Percentiles rank a stretch among this genome's conserved stretches.
These are phyloP conservation scores for Drosophila borborema DNA, from an alignment of 2,888 invertebrate genomes.

Conservation along the genomic window DNA sequence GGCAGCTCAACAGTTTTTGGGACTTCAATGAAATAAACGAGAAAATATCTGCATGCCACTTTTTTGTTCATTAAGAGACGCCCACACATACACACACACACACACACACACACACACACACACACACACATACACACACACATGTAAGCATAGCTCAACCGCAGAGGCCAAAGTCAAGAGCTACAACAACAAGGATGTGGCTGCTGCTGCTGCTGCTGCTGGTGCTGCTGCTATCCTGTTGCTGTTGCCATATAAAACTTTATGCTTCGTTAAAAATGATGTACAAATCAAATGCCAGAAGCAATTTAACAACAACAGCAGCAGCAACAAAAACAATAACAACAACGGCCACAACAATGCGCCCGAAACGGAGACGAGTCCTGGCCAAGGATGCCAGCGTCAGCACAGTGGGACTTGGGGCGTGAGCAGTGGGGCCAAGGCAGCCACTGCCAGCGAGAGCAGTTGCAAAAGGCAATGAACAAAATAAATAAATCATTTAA, in stretches of 20 bases:
- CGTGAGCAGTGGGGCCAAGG: constrained; percentile 5
- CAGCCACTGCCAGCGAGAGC: constrained; percentile 26
- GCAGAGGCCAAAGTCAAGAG: constrained; percentile 56
- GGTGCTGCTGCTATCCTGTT: constrained; percentile 16
- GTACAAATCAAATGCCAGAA: constrained; percentile 79
- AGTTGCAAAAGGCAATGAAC: constrained; percentile 68
- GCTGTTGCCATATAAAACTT: constrained; percentile 57
- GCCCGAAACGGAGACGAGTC: constrained; percentile 29
- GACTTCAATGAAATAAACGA: constrained; percentile 36
- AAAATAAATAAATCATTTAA: constrained; percentile 80
- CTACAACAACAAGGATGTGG: constrained; percentile 35
- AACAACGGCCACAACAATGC: constrained; percentile 44
- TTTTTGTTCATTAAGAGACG: constrained; percentile 64
- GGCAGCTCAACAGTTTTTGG: constrained; percentile 29
- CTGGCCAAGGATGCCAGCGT: constrained; percentile 37
- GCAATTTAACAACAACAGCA: constrained; percentile 72
- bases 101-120: not conserved
- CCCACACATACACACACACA: not conserved
- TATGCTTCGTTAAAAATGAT: constrained; percentile 79
- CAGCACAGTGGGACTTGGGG: constrained; percentile 1
- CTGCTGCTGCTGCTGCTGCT: constrained; percentile 21
- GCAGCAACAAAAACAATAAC: constrained; percentile 36
- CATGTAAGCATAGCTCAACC: constrained; percentile 13
- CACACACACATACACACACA: not conserved
- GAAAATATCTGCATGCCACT: constrained; percentile 62